Evolutionary conservation across 2,888 invertebrate species (phyloP).

Genomic region (Pediacus dermestoides): DNA sequence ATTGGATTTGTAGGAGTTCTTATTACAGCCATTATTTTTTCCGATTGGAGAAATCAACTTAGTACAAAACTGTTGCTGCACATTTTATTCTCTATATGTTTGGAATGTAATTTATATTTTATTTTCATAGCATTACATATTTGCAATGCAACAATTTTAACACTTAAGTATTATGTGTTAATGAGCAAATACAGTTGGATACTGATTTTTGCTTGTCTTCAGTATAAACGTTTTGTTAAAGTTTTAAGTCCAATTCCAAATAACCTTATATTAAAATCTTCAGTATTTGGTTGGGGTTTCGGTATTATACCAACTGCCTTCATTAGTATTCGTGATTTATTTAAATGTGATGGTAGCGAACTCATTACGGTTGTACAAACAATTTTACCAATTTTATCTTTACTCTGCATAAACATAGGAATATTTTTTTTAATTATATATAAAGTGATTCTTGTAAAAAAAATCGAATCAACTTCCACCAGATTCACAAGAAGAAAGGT

Average conservation of each 20-base stretch:
- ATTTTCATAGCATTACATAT: slow-evolving; percentile 5
- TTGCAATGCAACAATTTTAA: slow-evolving; percentile 59
- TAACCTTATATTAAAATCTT: slow-evolving; percentile 60
- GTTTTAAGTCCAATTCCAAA: slow-evolving; percentile 60
- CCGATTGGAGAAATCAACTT: slow-evolving; percentile 60
- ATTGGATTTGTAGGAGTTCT: slow-evolving; percentile 55
- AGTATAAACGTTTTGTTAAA: slow-evolving; percentile 64
- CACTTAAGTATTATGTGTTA: slow-evolving; percentile 64
- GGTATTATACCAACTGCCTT: slow-evolving; percentile 55
- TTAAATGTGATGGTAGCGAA: slow-evolving; percentile 57
- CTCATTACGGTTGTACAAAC: slow-evolving; percentile 56
- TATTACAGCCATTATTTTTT: slow-evolving; percentile 55
- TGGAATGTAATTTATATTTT: slow-evolving; percentile 42
- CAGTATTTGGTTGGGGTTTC: slow-evolving; percentile 62
- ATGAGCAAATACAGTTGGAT: slow-evolving; percentile 70
- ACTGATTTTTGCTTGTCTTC: slow-evolving; percentile 65
- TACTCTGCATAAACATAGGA: slow-evolving; percentile 56
- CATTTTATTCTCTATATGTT: slow-evolving; percentile 53
- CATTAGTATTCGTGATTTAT: slow-evolving; percentile 50
- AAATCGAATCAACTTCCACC: slow-evolving; percentile 38
- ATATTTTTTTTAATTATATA: slow-evolving; percentile 59
- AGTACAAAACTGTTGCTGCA: slow-evolving; percentile 61
- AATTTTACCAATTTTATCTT: slow-evolving; percentile 54
- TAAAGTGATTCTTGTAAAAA: slow-evolving; percentile 49
- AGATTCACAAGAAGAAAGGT: slow-evolving; percentile 54